phyloP scores from a whole-genome alignment of 2,888 invertebrate species.

The Atethmia centrago region DNA sequence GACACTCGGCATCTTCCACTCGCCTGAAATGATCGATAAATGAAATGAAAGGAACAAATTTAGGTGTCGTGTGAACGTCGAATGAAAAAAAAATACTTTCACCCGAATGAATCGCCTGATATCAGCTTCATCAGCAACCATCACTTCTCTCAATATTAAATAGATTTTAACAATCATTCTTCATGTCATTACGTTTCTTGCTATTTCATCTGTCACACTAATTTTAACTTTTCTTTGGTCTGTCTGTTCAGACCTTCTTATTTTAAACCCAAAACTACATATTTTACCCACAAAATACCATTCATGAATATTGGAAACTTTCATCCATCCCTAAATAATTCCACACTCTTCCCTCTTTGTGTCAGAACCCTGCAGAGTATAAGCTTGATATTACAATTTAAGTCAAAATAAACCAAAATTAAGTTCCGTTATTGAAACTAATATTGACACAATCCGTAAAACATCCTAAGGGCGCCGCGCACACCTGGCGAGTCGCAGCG shows the following conservation, averaged over 20 bases:
- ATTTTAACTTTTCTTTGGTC: not conserved
- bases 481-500: not conserved
- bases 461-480: not conserved
- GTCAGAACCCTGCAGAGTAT: not conserved
- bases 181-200: not conserved
- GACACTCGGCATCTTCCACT: too few relatives aligned
- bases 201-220: not conserved
- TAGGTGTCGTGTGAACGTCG: too few relatives aligned
- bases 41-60: too few relatives aligned
- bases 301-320: not conserved
- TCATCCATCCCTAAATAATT: not conserved
- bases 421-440: slow-evolving; percentile 27
- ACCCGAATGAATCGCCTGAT: too few relatives aligned
- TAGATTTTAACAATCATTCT: not conserved
- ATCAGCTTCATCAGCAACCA: not conserved
- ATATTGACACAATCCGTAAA: slow-evolving; percentile 26
- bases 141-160: not conserved
- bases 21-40: too few relatives aligned
- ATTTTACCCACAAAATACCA: not conserved
- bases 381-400: slow-evolving; percentile 8
- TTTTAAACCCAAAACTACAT: not conserved
- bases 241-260: not conserved
- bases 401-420: slow-evolving; percentile 28
- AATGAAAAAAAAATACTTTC: too few relatives aligned
- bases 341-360: too few relatives aligned